Percentiles rank a stretch among this genome's conserved stretches.
phyloP scores from a whole-genome alignment of 64 coral and sea anemone genomes.

The Actinia equina region DNA sequence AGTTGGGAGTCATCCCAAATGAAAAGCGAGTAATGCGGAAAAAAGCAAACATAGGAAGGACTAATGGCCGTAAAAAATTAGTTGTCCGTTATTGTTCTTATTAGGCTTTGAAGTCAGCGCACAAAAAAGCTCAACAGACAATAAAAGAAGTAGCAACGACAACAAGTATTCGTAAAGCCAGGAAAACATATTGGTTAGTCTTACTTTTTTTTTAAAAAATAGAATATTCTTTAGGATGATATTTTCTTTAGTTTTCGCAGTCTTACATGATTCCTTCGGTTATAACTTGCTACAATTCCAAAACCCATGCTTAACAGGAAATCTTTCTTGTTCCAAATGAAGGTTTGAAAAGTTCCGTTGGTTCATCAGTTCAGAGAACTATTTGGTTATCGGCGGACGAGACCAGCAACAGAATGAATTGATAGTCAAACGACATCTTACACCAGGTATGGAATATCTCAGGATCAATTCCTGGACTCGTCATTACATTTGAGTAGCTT shows the following conservation, averaged over 20 bases:
- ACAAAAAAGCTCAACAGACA: conserved; percentile 90
- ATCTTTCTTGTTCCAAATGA: conserved; percentile 5
- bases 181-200: conserved; percentile 83
- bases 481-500: too few species aligned
- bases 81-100: background rate
- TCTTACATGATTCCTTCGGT: too few species aligned
- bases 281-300: too few species aligned
- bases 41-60: too few species aligned
- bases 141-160: conserved; percentile 96
- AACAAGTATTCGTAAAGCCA: conserved; percentile 92
- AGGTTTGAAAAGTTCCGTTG: conserved; percentile 99
- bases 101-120: conserved; percentile 92
- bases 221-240: too few species aligned
- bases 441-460: conserved; percentile 44
- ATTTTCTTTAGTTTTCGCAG: too few species aligned
- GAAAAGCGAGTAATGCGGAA: too few species aligned
- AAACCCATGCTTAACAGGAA: background rate
- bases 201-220: background rate
- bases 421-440: conserved; percentile 85
- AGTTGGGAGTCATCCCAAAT: too few species aligned
- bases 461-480: too few species aligned
- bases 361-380: conserved; percentile 96
- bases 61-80: too few species aligned
- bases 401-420: conserved; percentile 98
- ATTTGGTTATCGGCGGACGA: conserved; percentile 88